Evolutionary conservation across 2,113 vertebrate genomes (phyloP), one percentile per base, ranked within the genome.

Genomic region (Siniperca knerii): DNA sequence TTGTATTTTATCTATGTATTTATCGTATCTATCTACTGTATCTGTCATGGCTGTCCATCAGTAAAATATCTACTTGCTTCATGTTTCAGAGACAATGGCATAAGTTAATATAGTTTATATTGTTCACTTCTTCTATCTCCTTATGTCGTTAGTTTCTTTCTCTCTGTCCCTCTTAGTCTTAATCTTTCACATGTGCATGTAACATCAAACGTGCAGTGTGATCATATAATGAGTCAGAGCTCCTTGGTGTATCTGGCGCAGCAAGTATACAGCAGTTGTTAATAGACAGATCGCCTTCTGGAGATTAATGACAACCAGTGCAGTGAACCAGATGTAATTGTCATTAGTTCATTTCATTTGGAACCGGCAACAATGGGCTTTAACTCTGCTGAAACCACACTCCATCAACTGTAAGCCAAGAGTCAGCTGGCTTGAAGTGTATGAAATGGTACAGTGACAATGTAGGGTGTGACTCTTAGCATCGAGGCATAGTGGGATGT

Each of bases 281-380:
- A 83, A 79, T 66, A 83, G 73, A 80, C 48, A 61, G 85, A 92
- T 92, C 92, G 85, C 70, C 64, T 79, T 62, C 61, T 90, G 71
- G 82, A 90, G 88, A 90, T 92, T 85, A 93, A 90, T 87, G 90
- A 60, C 62, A 81, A 79, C 60, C 66, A 88, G 92, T 82, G 79
- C 76, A 79, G 91, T 91, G 93, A 92, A 90, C 81, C 85, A 81
- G 23, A 79, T 69, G 75, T 83, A 89, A 90, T 79, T 79, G 86
- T 73, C 58, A 88, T 93, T 85, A 62, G 78, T 79, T 90, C 88
- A 93, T 94, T 94, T 89, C 71, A 81, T 65, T 71, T 67, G 35
- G 65, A 90, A 77, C 85, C 37, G 21, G 77, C 77, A 87, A 89
- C 82, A 89, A 86, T 86, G 61, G 40, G 54, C 48, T 74, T 42